phyloP scores from a whole-genome alignment of 1,140 invertebrate genomes.

The Drosophila littoralis region DNA sequence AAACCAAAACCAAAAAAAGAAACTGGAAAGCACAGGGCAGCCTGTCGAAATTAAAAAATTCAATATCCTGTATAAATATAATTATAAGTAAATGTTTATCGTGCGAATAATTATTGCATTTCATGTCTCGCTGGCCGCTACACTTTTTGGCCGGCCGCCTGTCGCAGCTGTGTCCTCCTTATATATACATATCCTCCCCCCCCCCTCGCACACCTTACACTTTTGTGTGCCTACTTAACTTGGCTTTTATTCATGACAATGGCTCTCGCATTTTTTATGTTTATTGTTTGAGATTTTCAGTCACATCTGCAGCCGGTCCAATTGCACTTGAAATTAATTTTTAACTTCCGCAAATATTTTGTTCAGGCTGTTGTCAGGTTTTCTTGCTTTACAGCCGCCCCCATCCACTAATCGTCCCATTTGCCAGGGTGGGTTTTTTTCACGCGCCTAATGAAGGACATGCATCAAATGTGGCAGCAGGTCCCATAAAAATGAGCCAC shows the following conservation, averaged over 20 bases:
- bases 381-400: neutral
- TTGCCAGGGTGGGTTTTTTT: constrained; percentile 57
- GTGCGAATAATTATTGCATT: constrained; percentile 70
- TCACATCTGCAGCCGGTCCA: constrained; percentile 62
- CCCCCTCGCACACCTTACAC: constrained; percentile 5
- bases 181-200: constrained; percentile 9
- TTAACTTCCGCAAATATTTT: constrained; percentile 80
- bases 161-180: constrained; percentile 62
- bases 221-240: constrained; percentile 58
- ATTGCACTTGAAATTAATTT: constrained; percentile 77
- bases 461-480: constrained; percentile 68
- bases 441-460: constrained; percentile 63
- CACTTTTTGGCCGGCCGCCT: constrained; percentile 28
- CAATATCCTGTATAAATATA: constrained; percentile 79
- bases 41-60: constrained; percentile 75
- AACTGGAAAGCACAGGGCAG: constrained; percentile 5
- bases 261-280: constrained; percentile 68
- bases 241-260: constrained; percentile 71
- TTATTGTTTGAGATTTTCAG: constrained; percentile 76
- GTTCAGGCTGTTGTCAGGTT: constrained; percentile 29
- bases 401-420: constrained; percentile 31
- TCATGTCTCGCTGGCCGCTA: constrained; percentile 44
- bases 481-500: constrained; percentile 53
- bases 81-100: constrained; percentile 82
- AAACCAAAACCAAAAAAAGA: neutral